These are phyloP conservation scores for Alces alces DNA, from an alignment of 2,113 vertebrate genomes.

Conservation along the genomic window DNA sequence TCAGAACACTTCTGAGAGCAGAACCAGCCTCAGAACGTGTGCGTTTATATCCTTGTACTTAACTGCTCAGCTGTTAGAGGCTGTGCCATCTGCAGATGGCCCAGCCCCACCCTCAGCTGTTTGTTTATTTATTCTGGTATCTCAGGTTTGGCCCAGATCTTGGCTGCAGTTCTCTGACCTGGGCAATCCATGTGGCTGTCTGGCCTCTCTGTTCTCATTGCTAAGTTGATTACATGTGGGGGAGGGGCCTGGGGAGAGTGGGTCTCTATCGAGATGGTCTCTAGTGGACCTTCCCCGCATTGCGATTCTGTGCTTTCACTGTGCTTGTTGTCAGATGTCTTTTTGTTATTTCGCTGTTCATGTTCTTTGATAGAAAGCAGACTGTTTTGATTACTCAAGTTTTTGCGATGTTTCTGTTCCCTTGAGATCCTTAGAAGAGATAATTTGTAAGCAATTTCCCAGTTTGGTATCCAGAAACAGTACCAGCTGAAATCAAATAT, in stretches of 20 bases:
- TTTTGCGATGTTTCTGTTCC: background rate
- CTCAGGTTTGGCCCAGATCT: background rate
- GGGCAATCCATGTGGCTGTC: background rate
- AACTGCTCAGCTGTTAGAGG: background rate
- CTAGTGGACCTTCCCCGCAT: background rate
- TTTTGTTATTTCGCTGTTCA: background rate
- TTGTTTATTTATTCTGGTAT: background rate
- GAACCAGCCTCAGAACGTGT: background rate
- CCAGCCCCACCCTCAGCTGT: fast-evolving
- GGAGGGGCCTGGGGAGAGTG: background rate
- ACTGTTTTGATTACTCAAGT: background rate
- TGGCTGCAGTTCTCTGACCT: background rate
- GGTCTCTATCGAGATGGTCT: background rate
- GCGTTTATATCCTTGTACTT: background rate
- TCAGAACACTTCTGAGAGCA: background rate
- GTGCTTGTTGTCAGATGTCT: background rate
- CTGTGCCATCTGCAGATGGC: background rate
- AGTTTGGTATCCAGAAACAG: background rate
- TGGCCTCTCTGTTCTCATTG: background rate
- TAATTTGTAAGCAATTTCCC: background rate
- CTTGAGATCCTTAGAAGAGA: slow-evolving; percentile 13
- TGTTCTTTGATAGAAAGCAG: background rate
- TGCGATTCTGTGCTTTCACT: background rate
- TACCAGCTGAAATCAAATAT: background rate
- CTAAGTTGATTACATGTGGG: background rate